phyloP scores from a whole-genome alignment of 2,113 vertebrate species.

The Leptosomus discolor region DNA sequence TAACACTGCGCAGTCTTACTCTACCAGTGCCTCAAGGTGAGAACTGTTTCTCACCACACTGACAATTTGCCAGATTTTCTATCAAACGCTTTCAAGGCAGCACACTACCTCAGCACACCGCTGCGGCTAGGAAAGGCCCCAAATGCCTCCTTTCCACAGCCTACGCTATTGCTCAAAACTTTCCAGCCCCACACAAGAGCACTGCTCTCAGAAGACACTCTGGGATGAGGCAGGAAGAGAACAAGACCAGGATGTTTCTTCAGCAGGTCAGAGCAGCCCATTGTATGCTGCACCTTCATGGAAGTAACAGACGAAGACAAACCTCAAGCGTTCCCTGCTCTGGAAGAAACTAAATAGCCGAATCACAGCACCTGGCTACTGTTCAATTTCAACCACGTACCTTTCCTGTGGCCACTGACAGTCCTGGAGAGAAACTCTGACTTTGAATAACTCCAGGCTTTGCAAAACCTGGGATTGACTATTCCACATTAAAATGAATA shows the following conservation, averaged over 20 bases:
- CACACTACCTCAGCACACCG: rapidly evolving
- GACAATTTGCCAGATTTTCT: background rate
- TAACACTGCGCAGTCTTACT: background rate
- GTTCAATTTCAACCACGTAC: background rate
- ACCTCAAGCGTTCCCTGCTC: background rate
- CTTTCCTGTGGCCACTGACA: background rate
- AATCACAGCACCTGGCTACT: background rate
- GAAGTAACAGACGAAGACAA: background rate
- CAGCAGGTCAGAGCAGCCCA: background rate
- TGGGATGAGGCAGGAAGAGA: background rate
- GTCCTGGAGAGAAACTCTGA: background rate
- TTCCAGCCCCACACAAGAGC: background rate
- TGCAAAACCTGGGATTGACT: background rate
- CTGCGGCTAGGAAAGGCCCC: background rate
- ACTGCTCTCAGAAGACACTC: background rate
- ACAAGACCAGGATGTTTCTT: background rate
- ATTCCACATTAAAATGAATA: background rate
- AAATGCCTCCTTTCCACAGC: background rate
- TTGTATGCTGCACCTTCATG: background rate
- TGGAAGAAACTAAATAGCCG: background rate
- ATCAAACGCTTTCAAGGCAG: background rate
- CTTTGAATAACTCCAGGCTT: background rate
- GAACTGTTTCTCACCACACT: background rate
- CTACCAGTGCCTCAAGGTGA: background rate
- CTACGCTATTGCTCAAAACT: background rate